Percentiles rank a stretch among this genome's conserved stretches.
Conservation (phyloP, 2,797 vertebrate species). For the Gobionotothen gibberifrons region DNA sequence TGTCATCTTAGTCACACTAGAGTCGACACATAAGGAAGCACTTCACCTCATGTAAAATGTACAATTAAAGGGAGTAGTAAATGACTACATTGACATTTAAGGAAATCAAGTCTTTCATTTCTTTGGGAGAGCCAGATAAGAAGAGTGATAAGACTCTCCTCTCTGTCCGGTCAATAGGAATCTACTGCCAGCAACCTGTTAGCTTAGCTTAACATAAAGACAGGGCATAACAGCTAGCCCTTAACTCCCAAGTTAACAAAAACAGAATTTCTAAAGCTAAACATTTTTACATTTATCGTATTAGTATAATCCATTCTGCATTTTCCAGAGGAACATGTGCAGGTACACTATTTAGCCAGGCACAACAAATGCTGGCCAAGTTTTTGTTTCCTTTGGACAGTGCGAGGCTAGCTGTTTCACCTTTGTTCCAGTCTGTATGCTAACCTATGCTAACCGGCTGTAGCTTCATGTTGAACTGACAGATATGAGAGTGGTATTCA, state of each 20-base stretch:
- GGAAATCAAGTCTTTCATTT: neutral
- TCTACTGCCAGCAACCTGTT: neutral
- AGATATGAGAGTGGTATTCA: neutral
- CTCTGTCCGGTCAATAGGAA: neutral
- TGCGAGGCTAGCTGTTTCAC: neutral
- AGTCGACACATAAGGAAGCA: neutral
- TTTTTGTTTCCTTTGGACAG: conserved; percentile 1
- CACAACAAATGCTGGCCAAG: neutral
- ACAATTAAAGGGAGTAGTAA: neutral
- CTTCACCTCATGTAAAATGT: neutral
- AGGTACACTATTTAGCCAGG: neutral
- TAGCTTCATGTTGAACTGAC: neutral
- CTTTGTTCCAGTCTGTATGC: neutral
- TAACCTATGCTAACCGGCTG: neutral
- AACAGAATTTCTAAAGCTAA: neutral
- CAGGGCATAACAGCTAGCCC: neutral
- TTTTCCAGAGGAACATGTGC: neutral
- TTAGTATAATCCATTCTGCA: neutral
- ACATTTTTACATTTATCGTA: neutral
- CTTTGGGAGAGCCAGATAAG: neutral
- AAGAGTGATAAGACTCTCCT: neutral
- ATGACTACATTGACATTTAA: neutral
- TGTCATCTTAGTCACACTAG: too few species aligned
- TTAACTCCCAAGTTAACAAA: neutral
- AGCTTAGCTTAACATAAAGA: neutral